phyloP scores from a whole-genome alignment of 2,797 vertebrate genomes.

The Sciaenops ocellatus region DNA sequence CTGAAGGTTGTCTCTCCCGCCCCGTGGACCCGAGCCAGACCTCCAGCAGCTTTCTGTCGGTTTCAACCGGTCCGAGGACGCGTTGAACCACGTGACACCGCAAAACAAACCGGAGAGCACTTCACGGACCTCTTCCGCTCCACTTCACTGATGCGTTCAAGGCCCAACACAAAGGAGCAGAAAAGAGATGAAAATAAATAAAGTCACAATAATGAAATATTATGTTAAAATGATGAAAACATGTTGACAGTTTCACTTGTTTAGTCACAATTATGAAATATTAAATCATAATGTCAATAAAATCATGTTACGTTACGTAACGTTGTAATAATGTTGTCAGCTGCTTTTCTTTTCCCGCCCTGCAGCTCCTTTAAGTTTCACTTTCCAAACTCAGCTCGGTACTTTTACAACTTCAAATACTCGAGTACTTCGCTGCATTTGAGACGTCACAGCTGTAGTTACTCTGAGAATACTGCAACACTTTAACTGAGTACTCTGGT shows the following conservation, averaged over 20 bases:
- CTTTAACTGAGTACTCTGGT: too few species aligned
- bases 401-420: too few species aligned
- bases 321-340: too few species aligned
- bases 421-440: too few species aligned
- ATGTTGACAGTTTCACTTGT: too few species aligned
- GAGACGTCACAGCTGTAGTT: too few species aligned
- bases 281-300: too few species aligned
- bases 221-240: too few species aligned
- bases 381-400: neutral
- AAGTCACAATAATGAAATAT: too few species aligned
- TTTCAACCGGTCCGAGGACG: slow-evolving; percentile 22
- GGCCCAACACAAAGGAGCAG: neutral
- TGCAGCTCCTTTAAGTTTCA: neutral
- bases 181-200: neutral
- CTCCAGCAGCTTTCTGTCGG: slow-evolving; percentile 12
- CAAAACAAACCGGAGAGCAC: neutral
- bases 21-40: neutral
- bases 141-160: neutral
- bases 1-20: neutral
- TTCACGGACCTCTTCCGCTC: neutral
- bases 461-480: too few species aligned
- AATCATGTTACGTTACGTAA: too few species aligned
- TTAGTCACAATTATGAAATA: too few species aligned
- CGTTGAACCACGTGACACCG: slow-evolving; percentile 23
- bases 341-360: neutral